phyloP scores from a whole-genome alignment of 2,888 invertebrate genomes.

The Orthonychiurus folsomi region DNA sequence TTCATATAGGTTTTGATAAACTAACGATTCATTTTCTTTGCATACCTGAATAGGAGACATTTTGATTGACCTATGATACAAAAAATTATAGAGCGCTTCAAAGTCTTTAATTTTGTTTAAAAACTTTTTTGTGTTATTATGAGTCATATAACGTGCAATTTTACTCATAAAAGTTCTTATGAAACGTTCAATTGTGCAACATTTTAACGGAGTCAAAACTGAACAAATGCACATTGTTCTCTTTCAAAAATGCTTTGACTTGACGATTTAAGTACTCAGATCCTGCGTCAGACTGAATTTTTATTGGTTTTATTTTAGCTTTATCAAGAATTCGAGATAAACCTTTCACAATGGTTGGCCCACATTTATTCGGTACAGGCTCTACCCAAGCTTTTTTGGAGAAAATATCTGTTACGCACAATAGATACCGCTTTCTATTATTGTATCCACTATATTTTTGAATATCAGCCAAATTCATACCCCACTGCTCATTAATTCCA shows the following conservation, averaged over 20 bases:
- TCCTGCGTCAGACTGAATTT: constrained; percentile 1
- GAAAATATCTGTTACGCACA: no score
- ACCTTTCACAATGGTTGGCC: neutral
- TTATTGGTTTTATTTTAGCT: neutral
- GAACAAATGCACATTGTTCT: neutral
- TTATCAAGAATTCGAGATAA: neutral
- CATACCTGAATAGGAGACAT: neutral
- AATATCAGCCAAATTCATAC: no score
- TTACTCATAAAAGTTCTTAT: constrained; percentile 2
- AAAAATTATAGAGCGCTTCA: neutral
- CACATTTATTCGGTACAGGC: neutral
- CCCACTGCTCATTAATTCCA: no score
- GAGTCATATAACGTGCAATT: constrained; percentile 6
- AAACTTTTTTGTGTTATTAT: constrained; percentile 8
- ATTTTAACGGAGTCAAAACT: neutral
- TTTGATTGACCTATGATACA: constrained; percentile 4
- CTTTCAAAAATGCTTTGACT: neutral
- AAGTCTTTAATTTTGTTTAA: constrained; percentile 6
- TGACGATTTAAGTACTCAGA: constrained; percentile 2
- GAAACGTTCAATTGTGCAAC: constrained; percentile 3
- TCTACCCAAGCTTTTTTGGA: constrained; percentile 9
- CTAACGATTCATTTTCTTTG: neutral
- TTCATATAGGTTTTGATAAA: neutral
- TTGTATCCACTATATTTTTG: no score
- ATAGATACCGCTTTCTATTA: no score